These are phyloP conservation scores for Eurypyga helias DNA, from an alignment of 2,113 vertebrate species.

Conservation along the genomic window DNA sequence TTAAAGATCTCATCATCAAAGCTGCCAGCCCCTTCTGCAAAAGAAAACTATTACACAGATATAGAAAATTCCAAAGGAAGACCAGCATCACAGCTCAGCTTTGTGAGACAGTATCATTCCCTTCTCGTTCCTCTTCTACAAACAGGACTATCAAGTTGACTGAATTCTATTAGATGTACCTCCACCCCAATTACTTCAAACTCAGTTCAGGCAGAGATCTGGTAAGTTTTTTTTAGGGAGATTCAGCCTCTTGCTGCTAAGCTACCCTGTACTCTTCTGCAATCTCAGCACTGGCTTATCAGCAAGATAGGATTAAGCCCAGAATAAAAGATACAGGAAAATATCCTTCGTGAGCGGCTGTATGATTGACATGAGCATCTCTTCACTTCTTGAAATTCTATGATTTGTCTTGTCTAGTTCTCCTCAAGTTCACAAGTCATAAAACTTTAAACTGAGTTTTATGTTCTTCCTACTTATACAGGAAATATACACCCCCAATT, in stretches of 20 bases:
- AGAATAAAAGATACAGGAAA: background rate
- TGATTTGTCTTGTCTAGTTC: background rate
- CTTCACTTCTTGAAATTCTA: background rate
- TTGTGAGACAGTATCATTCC: background rate
- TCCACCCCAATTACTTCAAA: background rate
- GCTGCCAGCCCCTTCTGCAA: background rate
- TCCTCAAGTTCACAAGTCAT: background rate
- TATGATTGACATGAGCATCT: background rate
- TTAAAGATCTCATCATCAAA: background rate
- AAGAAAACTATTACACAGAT: background rate
- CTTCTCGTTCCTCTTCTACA: background rate
- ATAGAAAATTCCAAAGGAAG: background rate
- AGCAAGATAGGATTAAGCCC: background rate
- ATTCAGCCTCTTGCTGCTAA: background rate
- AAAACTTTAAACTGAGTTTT: background rate
- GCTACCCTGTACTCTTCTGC: background rate
- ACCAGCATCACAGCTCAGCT: background rate
- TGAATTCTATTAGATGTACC: background rate
- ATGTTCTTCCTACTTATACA: background rate
- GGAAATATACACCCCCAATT: conserved; percentile 1
- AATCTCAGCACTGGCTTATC: background rate
- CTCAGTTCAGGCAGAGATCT: background rate
- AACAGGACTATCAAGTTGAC: background rate
- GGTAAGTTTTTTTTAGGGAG: background rate
- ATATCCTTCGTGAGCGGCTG: background rate